Conservation (phyloP, 2,113 vertebrate genomes). For the Nettapus auritus region DNA sequence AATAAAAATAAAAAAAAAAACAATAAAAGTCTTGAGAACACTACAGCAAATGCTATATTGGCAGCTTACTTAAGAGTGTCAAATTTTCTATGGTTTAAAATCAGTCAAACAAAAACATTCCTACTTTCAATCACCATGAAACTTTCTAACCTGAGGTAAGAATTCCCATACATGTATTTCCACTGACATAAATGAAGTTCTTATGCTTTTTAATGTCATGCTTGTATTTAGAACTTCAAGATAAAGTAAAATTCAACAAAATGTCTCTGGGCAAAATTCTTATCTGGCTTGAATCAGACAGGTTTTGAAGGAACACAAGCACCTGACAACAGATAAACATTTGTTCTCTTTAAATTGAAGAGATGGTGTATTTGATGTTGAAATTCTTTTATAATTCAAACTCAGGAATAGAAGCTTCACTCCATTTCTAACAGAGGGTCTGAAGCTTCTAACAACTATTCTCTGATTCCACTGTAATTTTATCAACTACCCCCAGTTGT, state of each 20-base stretch:
- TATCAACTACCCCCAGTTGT: neutral
- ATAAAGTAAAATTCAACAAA: neutral
- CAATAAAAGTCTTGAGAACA: neutral
- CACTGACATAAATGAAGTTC: neutral
- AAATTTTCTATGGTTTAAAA: neutral
- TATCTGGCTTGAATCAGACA: neutral
- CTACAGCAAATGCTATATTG: neutral
- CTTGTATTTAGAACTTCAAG: neutral
- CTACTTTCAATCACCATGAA: neutral
- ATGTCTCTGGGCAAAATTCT: neutral
- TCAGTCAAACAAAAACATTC: neutral
- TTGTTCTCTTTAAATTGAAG: neutral
- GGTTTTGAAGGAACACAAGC: neutral
- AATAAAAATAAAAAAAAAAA: too few relatives aligned
- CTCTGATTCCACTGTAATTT: neutral
- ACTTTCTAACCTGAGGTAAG: neutral
- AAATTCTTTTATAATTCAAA: neutral
- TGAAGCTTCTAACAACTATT: neutral
- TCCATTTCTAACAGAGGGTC: neutral
- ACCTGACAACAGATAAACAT: neutral
- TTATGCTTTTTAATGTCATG: neutral
- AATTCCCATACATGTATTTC: rapidly evolving
- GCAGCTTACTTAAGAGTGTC: neutral
- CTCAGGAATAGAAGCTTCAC: neutral
- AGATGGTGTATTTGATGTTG: neutral